phyloP scores from a whole-genome alignment of 2,113 vertebrate genomes.

The Halcyon malimbica region DNA sequence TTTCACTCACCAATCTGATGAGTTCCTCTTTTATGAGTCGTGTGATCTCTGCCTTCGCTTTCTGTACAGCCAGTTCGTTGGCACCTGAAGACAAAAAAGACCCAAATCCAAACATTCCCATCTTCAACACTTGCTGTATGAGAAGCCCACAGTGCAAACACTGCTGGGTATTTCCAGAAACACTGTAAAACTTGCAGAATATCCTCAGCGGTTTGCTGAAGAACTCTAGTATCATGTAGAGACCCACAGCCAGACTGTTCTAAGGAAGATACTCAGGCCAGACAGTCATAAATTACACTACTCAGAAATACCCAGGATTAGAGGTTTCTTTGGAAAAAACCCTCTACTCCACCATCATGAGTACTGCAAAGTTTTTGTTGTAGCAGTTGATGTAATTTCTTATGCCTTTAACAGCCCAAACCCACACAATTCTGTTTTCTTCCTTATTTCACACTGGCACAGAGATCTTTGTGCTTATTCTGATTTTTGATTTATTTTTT shows the following conservation, averaged over 20 bases:
- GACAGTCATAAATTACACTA: neutral
- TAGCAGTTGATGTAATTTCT: neutral
- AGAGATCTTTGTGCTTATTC: neutral
- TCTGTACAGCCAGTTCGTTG: conserved; percentile 96
- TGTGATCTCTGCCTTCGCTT: conserved; percentile 98
- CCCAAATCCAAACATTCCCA: neutral
- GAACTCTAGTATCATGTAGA: neutral
- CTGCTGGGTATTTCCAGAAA: neutral
- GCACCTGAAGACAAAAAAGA: conserved; percentile 81
- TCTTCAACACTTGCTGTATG: neutral
- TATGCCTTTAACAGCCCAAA: neutral
- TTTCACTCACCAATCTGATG: conserved; percentile 91
- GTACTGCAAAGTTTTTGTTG: neutral
- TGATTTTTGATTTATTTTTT: neutral
- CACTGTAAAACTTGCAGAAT: neutral
- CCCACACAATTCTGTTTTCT: neutral
- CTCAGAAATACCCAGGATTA: neutral
- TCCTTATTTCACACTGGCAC: neutral
- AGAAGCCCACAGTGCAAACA: neutral
- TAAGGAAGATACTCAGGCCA: neutral
- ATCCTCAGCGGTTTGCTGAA: neutral
- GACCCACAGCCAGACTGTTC: neutral
- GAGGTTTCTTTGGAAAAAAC: neutral
- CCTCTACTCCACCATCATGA: neutral
- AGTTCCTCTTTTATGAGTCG: conserved; percentile 98